These are phyloP conservation scores for Allacma fusca DNA, from an alignment of 2,888 invertebrate species.

Conservation along the genomic window DNA sequence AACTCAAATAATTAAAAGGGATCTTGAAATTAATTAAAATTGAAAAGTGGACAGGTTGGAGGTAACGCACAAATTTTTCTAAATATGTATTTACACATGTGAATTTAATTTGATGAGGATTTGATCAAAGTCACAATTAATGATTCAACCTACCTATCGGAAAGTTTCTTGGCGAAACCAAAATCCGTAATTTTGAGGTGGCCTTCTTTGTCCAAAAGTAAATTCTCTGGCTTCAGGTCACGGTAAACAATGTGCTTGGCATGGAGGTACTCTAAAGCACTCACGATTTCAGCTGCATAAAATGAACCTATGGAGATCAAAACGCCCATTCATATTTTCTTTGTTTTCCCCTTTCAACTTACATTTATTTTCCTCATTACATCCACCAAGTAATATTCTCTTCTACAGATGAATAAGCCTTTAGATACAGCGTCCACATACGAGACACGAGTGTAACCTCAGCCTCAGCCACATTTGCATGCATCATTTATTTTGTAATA, in stretches of 20 bases:
- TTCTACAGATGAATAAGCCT: background rate
- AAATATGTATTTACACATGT: too few species aligned
- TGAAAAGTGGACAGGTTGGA: too few species aligned
- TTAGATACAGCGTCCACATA: too few species aligned
- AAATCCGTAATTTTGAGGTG: slow-evolving; percentile 98
- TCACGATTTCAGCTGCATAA: slow-evolving; percentile 93
- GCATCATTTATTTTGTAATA: too few species aligned
- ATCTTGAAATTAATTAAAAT: too few species aligned
- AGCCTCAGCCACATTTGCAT: too few species aligned
- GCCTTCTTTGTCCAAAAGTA: slow-evolving; percentile 89
- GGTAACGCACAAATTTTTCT: too few species aligned
- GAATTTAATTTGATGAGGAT: too few species aligned
- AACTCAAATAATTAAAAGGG: too few species aligned
- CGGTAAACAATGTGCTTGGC: slow-evolving; percentile 85
- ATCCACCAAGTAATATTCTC: background rate
- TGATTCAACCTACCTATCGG: slow-evolving; percentile 73
- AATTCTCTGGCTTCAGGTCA: slow-evolving; percentile 93
- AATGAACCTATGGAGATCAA: slow-evolving; percentile 74
- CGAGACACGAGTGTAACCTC: too few species aligned
- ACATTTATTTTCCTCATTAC: background rate
- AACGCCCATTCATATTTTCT: slow-evolving; percentile 30
- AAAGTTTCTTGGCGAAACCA: slow-evolving; percentile 94
- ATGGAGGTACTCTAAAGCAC: slow-evolving; percentile 93
- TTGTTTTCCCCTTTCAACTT: background rate
- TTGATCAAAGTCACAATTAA: background rate